Conservation (phyloP, 2,888 invertebrate genomes). For the Hypena proboscidalis region DNA sequence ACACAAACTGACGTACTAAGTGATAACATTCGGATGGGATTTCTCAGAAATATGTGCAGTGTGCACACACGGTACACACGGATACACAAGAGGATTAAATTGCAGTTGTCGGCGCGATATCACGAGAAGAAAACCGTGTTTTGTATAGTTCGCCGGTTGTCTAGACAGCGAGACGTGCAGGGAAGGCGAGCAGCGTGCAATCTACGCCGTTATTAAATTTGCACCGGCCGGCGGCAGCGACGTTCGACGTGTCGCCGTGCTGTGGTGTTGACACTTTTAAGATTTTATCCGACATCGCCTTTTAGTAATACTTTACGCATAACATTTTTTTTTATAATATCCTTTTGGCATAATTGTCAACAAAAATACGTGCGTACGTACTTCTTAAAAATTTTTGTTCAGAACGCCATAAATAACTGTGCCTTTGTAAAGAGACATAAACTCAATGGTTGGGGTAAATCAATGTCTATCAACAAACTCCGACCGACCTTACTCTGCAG, state of each 20-base stretch:
- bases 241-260: neutral
- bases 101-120: neutral
- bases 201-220: slow-evolving; percentile 20
- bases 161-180: slow-evolving; percentile 3
- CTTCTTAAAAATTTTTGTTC: too few relatives aligned
- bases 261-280: neutral
- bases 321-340: too few relatives aligned
- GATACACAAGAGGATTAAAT: slow-evolving; percentile 6
- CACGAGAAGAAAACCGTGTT: slow-evolving; percentile 1
- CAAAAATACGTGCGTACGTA: too few relatives aligned
- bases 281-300: neutral
- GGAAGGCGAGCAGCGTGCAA: slow-evolving; percentile 3
- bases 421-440: too few relatives aligned
- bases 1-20: neutral
- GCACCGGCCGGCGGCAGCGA: neutral
- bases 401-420: too few relatives aligned
- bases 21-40: neutral
- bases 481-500: too few relatives aligned
- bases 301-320: too few relatives aligned
- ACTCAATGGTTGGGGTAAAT: too few relatives aligned
- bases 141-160: neutral
- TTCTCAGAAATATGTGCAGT: neutral
- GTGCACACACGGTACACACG: neutral
- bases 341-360: too few relatives aligned
- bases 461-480: too few relatives aligned